Base-by-base conservation (phyloP, 1,140 invertebrate genomes). In the Pogonus chalceus region DNA sequence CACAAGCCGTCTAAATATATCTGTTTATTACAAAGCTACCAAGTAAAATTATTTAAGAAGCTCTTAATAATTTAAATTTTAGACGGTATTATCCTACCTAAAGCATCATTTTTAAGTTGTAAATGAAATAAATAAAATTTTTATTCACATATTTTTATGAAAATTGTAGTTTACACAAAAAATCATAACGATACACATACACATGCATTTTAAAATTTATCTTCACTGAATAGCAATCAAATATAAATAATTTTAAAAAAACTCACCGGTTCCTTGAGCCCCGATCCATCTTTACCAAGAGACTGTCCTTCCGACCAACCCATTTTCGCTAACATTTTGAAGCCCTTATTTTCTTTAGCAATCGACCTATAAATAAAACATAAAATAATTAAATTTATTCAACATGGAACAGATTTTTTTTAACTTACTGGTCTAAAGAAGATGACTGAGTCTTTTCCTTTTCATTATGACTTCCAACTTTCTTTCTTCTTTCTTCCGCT, bases 301-400 rank as follows among this genome's bases (percentile, higher is more conserved):
- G 84, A 78, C 59, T 89, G 77, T 51, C 92, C 92, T 70, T 88
- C 83, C n/a, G 80, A 82, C 92, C 91, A 96, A 14, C 92, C 92
- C 85, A 96, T 89, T 73, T 93, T 94, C 50, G 84, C 73, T 31
- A 96, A 66, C 67, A 96, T 69, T 74, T 91, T 86, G 68, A 92
- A 95, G 0, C 93, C 92, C 72, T 89, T 90, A 64, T 93, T 95
- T 24, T 83, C 78, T 20, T 82, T 72, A 16, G 81, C 68, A 62
- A 94, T 87, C 20, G 79, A 81, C 61, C 89, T 92, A 67, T 54
- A 60, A 69, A 46, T 47, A 61, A 58, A 59, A 62, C 60, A 49
- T 46, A 53, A 24, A 52, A 54, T 53, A 43, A 51, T 52, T 53
- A 49, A 7, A 7, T 7, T 35, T 24, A 58, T 56, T 53, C 16